Base-by-base conservation (phyloP, 2,888 invertebrate species). In the Mamestra brassicae region DNA sequence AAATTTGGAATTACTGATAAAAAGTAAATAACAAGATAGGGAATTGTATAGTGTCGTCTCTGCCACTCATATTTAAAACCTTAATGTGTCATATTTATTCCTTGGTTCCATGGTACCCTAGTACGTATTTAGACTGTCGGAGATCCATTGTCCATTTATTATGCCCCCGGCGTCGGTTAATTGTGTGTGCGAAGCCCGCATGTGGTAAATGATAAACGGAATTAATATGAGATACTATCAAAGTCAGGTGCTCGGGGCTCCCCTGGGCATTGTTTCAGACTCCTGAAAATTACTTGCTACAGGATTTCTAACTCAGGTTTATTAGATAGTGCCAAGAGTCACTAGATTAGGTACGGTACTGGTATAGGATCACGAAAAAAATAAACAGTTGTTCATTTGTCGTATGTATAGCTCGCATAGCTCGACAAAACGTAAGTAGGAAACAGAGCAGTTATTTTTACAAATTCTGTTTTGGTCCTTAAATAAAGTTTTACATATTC, bases 221-320 rank as follows among this genome's bases (percentile, higher is more conserved):
- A 71, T 77, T 71, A 66, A 74, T 81, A 71, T 62, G 66, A 66
- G 81, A 81, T 65, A 52, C 10, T 60, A 75, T 81, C 55, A 52
- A 55, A 55, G 50, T 54, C 61, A 70, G 81, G 38, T 72, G 55
- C 26, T 54, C 45, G 68, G 26, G 15, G 10, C 50, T 62, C 58
- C 58, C 57, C 10, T 63, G 67, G 45, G 55, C 64, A 70, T 67
- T 74, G 38, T 80, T 42, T 11, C 15, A 65, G n/a, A 45, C 45
- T 38, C 17, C 34, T 47, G 70, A 34, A 55, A 69, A 70, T 78
- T 34, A 50, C 55, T n/a, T 55, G n/a, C 26, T 50, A n/a, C 34
- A 34, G 6, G 4, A 11, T n/a, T n/a, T n/a, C n/a, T n/a, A n/a
- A n/a, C n/a, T n/a, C n/a, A 72, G 8, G 2, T 45, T 61, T n/a